A percentile compares a stretch with the other conserved stretches of the same genome.
These are phyloP conservation scores for Saccopteryx bilineata DNA, from an alignment of 2,113 vertebrate genomes.

Conservation along the genomic window DNA sequence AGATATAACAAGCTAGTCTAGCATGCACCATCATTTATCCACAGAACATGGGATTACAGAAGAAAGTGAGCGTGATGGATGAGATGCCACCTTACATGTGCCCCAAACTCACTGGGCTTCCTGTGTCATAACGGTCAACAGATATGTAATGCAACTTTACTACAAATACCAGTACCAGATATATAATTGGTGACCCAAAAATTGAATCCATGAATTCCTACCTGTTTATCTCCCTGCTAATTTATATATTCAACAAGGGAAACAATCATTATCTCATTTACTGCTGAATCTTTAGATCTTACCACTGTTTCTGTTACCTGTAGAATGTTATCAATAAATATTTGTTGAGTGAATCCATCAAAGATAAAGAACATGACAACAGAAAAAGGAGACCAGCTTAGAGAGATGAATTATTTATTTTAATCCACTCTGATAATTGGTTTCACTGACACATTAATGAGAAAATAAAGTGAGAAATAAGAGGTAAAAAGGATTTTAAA, in stretches of 20 bases:
- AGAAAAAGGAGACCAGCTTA: background rate
- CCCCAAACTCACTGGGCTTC: fast-evolving
- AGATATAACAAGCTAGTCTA: background rate
- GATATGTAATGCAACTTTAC: background rate
- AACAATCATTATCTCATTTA: background rate
- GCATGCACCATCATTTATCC: background rate
- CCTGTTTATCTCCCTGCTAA: background rate
- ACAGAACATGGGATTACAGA: fast-evolving
- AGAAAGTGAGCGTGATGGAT: background rate
- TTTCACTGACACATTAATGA: background rate
- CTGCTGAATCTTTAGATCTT: background rate
- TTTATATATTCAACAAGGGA: background rate
- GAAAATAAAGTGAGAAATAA: background rate
- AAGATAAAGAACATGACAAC: background rate
- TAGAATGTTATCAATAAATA: background rate
- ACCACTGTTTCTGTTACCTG: background rate
- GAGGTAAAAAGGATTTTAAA: background rate
- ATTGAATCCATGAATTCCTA: background rate
- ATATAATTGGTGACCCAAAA: background rate
- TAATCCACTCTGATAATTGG: background rate
- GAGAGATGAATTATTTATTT: background rate
- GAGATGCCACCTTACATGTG: too few relatives aligned
- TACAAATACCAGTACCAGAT: background rate
- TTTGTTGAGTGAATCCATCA: background rate
- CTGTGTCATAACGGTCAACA: fast-evolving